A percentile compares a stretch with the other conserved stretches of the same genome.
Evolutionary conservation across 2,888 invertebrate genomes (phyloP).

Genomic region (Clistopyga incitator): DNA sequence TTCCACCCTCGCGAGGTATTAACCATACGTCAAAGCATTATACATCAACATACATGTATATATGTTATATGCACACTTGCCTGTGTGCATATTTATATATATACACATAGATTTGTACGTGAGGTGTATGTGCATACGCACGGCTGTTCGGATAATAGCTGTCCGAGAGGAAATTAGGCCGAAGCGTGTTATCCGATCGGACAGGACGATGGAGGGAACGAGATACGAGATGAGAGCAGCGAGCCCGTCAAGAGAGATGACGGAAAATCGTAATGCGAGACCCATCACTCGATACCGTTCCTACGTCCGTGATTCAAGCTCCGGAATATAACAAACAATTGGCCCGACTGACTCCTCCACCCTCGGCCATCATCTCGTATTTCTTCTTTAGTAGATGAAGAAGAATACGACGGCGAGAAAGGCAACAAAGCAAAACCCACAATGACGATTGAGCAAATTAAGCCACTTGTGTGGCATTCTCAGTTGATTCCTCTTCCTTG

Average conservation of each 20-base stretch:
- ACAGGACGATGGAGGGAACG: conserved; percentile 7
- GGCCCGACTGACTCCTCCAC: not conserved
- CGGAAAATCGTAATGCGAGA: conserved; percentile 24
- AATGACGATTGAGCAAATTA: not conserved
- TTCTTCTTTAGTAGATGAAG: not conserved
- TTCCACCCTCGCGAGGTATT: conserved; percentile 13
- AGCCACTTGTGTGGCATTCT: not conserved
- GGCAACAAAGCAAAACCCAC: not conserved
- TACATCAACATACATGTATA: not conserved
- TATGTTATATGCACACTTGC: not conserved
- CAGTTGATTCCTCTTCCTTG: not conserved
- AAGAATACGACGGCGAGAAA: too few relatives aligned
- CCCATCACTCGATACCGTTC: conserved; percentile 4
- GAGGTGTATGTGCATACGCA: not conserved
- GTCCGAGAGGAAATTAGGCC: conserved; percentile 20
- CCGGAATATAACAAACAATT: conserved; percentile 45
- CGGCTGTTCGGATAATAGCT: conserved; percentile 12
- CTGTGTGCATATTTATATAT: not conserved
- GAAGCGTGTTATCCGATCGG: conserved; percentile 30
- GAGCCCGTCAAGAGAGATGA: conserved; percentile 1
- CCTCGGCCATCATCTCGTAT: conserved; percentile 31
- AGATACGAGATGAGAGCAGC: not conserved
- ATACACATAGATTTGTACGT: not conserved
- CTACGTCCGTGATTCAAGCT: conserved; percentile 26
- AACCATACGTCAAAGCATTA: conserved; percentile 23